Conservation (phyloP, 2,888 invertebrate species). For the Aphodius sticticus region DNA sequence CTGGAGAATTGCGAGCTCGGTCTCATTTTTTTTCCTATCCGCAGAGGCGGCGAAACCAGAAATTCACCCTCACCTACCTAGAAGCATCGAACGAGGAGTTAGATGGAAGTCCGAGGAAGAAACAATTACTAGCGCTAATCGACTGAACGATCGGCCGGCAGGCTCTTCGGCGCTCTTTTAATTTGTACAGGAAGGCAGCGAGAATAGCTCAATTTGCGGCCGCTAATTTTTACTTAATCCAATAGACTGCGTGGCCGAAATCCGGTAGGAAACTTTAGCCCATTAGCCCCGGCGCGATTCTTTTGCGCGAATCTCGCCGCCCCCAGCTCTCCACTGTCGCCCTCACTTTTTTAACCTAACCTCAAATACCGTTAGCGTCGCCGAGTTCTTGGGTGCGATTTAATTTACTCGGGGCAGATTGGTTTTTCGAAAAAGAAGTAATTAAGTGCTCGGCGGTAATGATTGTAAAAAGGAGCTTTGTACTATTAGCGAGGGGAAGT, state of each 20-base stretch:
- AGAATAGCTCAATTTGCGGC: constrained; percentile 6
- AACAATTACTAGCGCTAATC: constrained; percentile 23
- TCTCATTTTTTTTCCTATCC: constrained; percentile 10
- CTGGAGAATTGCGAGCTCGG: constrained; percentile 14
- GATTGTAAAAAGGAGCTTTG: not conserved
- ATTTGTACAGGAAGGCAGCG: constrained; percentile 8
- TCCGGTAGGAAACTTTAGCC: constrained; percentile 14
- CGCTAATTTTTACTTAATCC: constrained; percentile 27
- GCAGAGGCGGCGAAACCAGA: not conserved
- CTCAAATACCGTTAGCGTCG: not conserved
- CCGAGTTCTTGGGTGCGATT: not conserved
- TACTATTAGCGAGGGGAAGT: not conserved
- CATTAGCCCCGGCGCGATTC: constrained; percentile 16
- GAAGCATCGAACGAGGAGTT: not conserved
- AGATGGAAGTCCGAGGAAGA: constrained; percentile 13
- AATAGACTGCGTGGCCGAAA: constrained; percentile 18
- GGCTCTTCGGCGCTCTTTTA: constrained; percentile 17
- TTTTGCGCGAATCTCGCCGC: constrained; percentile 6
- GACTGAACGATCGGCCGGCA: not conserved
- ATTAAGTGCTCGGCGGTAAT: not conserved
- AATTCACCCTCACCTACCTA: not conserved
- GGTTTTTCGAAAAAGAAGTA: constrained; percentile 4
- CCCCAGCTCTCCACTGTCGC: not conserved
- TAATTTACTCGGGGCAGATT: not conserved
- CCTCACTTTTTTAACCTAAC: not conserved